Conservation (phyloP, 2,888 invertebrate species). For the Parnassius mnemosyne region DNA sequence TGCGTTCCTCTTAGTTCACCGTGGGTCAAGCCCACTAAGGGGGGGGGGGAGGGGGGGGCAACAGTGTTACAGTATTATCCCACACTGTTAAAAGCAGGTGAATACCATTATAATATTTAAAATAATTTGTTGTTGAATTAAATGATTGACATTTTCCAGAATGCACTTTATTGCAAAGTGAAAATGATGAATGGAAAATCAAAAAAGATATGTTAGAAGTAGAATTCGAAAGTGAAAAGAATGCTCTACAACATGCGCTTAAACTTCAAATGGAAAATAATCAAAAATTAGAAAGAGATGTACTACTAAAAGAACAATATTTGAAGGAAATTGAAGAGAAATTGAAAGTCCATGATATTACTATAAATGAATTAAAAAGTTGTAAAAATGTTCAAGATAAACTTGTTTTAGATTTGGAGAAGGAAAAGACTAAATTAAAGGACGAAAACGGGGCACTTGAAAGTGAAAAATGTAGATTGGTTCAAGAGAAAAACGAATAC, state of each 20-base stretch:
- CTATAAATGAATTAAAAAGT: conserved; percentile 17
- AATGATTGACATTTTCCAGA: conserved; percentile 8
- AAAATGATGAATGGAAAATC: conserved; percentile 40
- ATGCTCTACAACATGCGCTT: conserved; percentile 7
- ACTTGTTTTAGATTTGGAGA: conserved; percentile 24
- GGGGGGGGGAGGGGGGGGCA: too few species aligned
- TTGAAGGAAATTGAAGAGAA: conserved; percentile 32
- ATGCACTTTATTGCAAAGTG: conserved; percentile 13
- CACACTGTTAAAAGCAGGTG: too few species aligned
- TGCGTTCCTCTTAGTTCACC: too few species aligned
- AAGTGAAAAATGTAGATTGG: conserved; percentile 21
- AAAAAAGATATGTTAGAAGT: conserved; percentile 36
- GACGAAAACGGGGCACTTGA: conserved; percentile 5
- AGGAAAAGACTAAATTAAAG: conserved; percentile 22
- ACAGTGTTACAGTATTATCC: too few species aligned
- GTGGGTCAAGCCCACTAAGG: too few species aligned
- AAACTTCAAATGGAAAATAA: conserved; percentile 26
- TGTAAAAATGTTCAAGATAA: conserved; percentile 22
- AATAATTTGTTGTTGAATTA: too few species aligned
- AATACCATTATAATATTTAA: too few species aligned
- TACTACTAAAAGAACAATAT: conserved; percentile 35
- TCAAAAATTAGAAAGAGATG: conserved; percentile 39
- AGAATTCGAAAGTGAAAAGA: conserved; percentile 33
- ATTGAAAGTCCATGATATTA: conserved; percentile 23
- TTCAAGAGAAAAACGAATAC: conserved; percentile 25